Percentiles rank a stretch among this genome's conserved stretches.
Evolutionary conservation across 1,140 invertebrate species (phyloP).

Genomic region (Conus betulinus): DNA sequence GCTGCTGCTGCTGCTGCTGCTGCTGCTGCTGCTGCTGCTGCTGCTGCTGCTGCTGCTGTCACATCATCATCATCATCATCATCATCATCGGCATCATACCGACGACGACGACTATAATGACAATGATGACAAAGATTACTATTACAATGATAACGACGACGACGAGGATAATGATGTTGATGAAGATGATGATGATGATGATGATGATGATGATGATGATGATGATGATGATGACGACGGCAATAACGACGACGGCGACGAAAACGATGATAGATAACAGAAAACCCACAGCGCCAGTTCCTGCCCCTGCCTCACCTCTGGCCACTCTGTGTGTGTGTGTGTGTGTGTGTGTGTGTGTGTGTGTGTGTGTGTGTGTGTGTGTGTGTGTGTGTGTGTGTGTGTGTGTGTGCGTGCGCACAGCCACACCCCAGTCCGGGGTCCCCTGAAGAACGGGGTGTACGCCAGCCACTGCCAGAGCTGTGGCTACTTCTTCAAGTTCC

Average conservation of each 20-base stretch:
- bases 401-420: no score
- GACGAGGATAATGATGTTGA: no score
- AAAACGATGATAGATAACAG: neutral
- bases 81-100: no score
- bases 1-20: neutral
- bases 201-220: neutral
- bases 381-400: no score
- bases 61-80: neutral
- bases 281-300: no score
- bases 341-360: no score
- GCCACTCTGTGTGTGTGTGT: no score
- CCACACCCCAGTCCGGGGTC: neutral
- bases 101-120: no score
- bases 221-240: neutral
- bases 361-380: no score
- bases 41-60: no score
- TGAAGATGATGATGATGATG: neutral
- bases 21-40: neutral
- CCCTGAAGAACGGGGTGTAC: conserved; percentile 40
- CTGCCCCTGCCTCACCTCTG: neutral
- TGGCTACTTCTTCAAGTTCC: conserved; percentile 62
- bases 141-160: neutral
- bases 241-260: neutral
- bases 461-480: conserved; percentile 60
- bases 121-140: neutral